phyloP scores from a whole-genome alignment of 2,888 invertebrate genomes.

The Phaedon cochleariae region DNA sequence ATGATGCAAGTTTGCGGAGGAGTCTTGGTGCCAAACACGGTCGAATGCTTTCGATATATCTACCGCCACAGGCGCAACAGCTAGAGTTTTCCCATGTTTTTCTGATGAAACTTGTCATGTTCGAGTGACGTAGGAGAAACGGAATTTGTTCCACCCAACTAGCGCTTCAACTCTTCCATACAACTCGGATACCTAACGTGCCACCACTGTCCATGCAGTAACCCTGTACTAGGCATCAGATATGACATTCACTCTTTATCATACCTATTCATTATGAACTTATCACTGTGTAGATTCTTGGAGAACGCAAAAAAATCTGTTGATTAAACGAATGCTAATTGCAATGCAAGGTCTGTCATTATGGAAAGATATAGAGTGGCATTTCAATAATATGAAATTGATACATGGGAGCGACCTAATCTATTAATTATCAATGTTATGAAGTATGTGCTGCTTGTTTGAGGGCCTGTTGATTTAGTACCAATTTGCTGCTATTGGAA shows the following conservation, averaged over 20 bases:
- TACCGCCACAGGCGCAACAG: too few species aligned
- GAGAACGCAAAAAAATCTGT: neutral
- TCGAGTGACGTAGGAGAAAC: too few species aligned
- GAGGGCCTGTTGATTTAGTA: neutral
- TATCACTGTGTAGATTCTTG: constrained; percentile 1
- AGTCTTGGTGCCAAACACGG: too few species aligned
- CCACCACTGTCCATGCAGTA: too few species aligned
- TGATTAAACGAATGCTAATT: constrained; percentile 10
- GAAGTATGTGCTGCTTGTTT: neutral
- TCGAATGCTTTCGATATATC: too few species aligned
- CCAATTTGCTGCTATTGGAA: neutral
- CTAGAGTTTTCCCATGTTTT: too few species aligned
- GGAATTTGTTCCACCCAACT: too few species aligned
- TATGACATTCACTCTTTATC: neutral
- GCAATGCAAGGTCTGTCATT: constrained; percentile 15
- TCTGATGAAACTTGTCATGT: too few species aligned
- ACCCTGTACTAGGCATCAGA: neutral
- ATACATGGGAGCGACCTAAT: constrained; percentile 24
- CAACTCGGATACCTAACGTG: too few species aligned
- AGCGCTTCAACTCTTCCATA: too few species aligned
- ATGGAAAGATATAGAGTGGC: constrained; percentile 15
- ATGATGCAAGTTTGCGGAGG: too few species aligned
- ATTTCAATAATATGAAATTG: constrained; percentile 22
- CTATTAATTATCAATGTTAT: constrained; percentile 9
- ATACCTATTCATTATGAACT: constrained; percentile 13